These are phyloP conservation scores for Anguilla rostrata DNA, from an alignment of 2,113 vertebrate species.

Conservation along the genomic window DNA sequence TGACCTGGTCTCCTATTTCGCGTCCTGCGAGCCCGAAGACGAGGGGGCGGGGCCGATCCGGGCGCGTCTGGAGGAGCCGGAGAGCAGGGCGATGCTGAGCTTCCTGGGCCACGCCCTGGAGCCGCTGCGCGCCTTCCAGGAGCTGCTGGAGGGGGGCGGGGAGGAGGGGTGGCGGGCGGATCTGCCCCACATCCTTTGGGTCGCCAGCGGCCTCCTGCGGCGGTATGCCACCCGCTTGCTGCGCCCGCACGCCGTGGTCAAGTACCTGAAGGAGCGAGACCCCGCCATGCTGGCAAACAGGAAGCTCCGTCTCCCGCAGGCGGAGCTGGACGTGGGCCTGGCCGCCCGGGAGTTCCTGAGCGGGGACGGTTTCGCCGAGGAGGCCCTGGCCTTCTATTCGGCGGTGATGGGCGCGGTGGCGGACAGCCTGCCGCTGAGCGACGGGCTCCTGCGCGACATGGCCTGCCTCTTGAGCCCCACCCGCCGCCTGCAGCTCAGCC, in stretches of 20 bases:
- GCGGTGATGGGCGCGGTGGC: constrained; percentile 53
- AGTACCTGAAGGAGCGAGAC: constrained; percentile 57
- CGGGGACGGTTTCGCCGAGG: constrained; percentile 39
- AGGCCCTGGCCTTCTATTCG: constrained; percentile 58
- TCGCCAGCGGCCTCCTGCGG: constrained; percentile 56
- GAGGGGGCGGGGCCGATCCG: constrained; percentile 53
- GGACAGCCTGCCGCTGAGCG: constrained; percentile 54
- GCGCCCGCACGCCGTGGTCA: constrained; percentile 50
- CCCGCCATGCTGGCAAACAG: constrained; percentile 50
- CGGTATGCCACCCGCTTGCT: constrained; percentile 64
- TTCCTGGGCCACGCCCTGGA: constrained; percentile 62
- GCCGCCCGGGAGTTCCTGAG: constrained; percentile 57
- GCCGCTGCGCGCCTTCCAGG: constrained; percentile 60
- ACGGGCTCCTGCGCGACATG: constrained; percentile 47
- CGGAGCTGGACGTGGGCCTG: constrained; percentile 49
- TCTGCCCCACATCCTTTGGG: constrained; percentile 54
- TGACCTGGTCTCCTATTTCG: constrained; percentile 59
- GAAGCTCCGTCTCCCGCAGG: constrained; percentile 45
- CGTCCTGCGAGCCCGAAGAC: constrained; percentile 40
- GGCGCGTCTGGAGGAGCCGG: constrained; percentile 57
- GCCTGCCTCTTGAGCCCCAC: constrained; percentile 59
- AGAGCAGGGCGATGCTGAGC: constrained; percentile 60
- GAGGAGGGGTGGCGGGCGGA: constrained; percentile 31
- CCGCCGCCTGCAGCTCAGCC: constrained; percentile 45
- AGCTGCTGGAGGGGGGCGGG: constrained; percentile 44